phyloP scores from a whole-genome alignment of 1,140 invertebrate species.

The Frieseomelitta varia region DNA sequence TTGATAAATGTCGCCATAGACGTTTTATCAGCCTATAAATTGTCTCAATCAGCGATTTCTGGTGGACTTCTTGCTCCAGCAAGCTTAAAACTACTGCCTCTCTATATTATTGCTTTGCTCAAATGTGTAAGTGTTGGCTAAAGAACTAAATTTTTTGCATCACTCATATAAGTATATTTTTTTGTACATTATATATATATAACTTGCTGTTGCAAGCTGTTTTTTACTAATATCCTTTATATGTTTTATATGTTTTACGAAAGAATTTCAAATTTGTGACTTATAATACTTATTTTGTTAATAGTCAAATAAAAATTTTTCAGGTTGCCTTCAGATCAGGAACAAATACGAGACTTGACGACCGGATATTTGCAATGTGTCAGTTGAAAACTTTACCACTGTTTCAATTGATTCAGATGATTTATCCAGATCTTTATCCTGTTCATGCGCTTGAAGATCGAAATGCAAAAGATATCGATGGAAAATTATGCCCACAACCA shows the following conservation, averaged over 20 bases:
- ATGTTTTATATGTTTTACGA: not conserved
- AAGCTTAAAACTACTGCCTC: constrained; percentile 91
- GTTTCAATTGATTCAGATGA: constrained; percentile 89
- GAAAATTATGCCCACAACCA: constrained; percentile 83
- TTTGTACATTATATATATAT: not conserved
- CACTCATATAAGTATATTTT: not conserved
- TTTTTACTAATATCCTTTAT: not conserved
- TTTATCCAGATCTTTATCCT: constrained; percentile 97
- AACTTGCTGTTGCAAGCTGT: no score
- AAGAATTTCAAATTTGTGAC: not conserved
- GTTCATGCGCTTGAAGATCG: constrained; percentile 90
- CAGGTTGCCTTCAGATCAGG: constrained; percentile 94
- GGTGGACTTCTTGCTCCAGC: constrained; percentile 89
- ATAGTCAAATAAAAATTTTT: constrained; percentile 32
- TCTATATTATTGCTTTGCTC: constrained; percentile 94
- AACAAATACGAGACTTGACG: constrained; percentile 94
- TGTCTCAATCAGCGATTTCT: constrained; percentile 86
- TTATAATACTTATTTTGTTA: not conserved
- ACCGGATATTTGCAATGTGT: constrained; percentile 96
- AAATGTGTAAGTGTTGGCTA: constrained; percentile 89
- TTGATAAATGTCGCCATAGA: constrained; percentile 97
- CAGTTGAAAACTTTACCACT: constrained; percentile 95
- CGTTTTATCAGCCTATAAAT: constrained; percentile 91
- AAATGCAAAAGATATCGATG: constrained; percentile 83
- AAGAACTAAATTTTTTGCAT: not conserved